Conservation (phyloP, 2,888 invertebrate genomes). For the Bombyx huttoni region DNA sequence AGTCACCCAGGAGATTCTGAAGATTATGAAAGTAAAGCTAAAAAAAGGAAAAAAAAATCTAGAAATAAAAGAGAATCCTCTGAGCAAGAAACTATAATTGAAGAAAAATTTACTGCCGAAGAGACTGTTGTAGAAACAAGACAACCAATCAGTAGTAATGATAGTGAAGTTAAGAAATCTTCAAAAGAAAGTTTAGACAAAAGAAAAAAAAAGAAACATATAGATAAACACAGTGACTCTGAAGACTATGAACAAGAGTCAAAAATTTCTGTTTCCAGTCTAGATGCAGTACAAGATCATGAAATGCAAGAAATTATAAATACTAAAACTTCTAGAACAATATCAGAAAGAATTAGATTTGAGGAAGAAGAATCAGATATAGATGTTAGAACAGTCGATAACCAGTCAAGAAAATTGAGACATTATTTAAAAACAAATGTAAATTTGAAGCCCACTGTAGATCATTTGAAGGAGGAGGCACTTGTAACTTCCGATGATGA, state of each 20-base stretch:
- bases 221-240: not conserved
- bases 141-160: not conserved
- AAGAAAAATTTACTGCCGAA: conserved; percentile 15
- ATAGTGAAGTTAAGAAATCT: not conserved
- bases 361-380: conserved; percentile 28
- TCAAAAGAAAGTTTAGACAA: conserved; percentile 1
- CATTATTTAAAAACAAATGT: conserved; percentile 25
- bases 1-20: conserved; percentile 6
- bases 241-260: not conserved
- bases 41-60: conserved; percentile 20
- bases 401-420: conserved; percentile 18
- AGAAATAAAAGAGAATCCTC: conserved; percentile 14
- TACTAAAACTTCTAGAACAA: conserved; percentile 12
- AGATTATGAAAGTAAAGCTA: conserved; percentile 8
- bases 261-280: not conserved
- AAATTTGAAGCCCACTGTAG: conserved; percentile 18
- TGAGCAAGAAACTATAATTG: conserved; percentile 4
- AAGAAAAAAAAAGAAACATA: conserved; percentile 2
- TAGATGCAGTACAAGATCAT: not conserved
- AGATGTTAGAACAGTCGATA: conserved; percentile 5
- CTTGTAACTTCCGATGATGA: conserved; percentile 36
- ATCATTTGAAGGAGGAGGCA: conserved; percentile 9
- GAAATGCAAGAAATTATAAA: conserved; percentile 1
- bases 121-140: conserved; percentile 10
- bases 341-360: conserved; percentile 40